A percentile compares a stretch with the other conserved stretches of the same genome.
Conservation (phyloP, 1,140 invertebrate genomes). For the Achroia grisella region DNA sequence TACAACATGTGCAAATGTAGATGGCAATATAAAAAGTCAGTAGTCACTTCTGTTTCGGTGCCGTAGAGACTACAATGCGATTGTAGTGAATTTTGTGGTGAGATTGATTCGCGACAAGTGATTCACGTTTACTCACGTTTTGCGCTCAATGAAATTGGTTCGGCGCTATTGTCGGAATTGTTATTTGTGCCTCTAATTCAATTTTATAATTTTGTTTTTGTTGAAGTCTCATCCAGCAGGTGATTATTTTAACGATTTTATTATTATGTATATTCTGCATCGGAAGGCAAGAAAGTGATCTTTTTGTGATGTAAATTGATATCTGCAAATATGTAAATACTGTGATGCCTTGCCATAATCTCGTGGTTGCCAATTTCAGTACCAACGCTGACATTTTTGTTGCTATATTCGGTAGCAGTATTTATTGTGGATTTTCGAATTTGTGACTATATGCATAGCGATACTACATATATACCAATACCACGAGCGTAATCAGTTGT, state of each 20-base stretch:
- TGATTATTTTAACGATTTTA: conserved; percentile 25
- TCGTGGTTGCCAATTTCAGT: too few relatives aligned
- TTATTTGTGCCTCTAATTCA: conserved; percentile 54
- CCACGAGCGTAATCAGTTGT: too few relatives aligned
- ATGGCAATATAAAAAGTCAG: neutral
- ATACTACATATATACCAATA: too few relatives aligned
- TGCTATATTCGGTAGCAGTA: too few relatives aligned
- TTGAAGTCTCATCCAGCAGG: conserved; percentile 27
- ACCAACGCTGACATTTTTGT: too few relatives aligned
- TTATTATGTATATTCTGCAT: conserved; percentile 10
- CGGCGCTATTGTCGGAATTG: conserved; percentile 60
- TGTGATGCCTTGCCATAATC: too few relatives aligned
- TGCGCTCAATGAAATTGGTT: conserved; percentile 64
- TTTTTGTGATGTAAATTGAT: too few relatives aligned
- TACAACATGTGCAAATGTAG: neutral
- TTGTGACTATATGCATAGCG: too few relatives aligned
- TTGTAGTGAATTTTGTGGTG: conserved; percentile 13
- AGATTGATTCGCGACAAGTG: conserved; percentile 42
- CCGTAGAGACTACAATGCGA: conserved; percentile 20
- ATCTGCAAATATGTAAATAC: too few relatives aligned
- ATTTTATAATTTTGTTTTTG: conserved; percentile 29
- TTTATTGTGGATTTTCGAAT: too few relatives aligned
- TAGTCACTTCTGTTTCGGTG: conserved; percentile 20
- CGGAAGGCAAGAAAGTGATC: too few relatives aligned
- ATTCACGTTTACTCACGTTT: conserved; percentile 62